These are phyloP conservation scores for Chionoecetes opilio DNA, from an alignment of 1,140 invertebrate species.

Conservation along the genomic window DNA sequence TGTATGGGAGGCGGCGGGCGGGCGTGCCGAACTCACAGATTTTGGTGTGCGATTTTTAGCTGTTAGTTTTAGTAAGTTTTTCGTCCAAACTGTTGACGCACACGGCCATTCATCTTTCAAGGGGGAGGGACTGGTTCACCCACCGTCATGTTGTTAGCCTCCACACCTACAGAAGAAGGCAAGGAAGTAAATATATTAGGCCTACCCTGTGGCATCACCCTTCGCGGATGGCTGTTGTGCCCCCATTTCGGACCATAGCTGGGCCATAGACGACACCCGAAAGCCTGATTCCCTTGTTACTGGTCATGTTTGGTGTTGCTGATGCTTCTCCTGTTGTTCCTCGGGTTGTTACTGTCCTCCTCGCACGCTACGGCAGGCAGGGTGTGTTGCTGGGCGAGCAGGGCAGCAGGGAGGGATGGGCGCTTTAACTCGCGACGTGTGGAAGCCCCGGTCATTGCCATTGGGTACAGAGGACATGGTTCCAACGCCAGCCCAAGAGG, in stretches of 20 bases:
- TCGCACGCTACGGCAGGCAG: background rate
- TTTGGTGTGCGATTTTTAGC: constrained; percentile 61
- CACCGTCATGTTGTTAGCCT: background rate
- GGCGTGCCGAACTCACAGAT: constrained; percentile 66
- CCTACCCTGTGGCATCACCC: constrained; percentile 70
- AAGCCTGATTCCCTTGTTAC: background rate
- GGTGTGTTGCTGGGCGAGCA: background rate
- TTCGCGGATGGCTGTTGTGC: constrained; percentile 46
- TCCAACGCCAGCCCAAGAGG: background rate
- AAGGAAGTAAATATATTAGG: constrained; percentile 47
- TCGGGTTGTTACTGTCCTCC: background rate
- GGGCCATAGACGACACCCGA: background rate
- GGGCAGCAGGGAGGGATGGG: background rate
- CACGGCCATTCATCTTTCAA: background rate
- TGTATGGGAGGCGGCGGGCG: constrained; percentile 54
- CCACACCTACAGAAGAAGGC: background rate
- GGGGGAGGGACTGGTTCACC: background rate
- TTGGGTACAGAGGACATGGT: constrained; percentile 41
- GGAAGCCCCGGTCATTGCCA: constrained; percentile 67
- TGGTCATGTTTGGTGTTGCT: background rate
- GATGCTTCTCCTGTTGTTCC: background rate
- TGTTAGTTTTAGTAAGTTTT: background rate
- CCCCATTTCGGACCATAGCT: constrained; percentile 40
- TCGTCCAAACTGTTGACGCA: background rate
- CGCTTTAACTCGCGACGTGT: background rate